These are phyloP conservation scores for Coremacera marginata DNA, from an alignment of 2,888 invertebrate species.

Conservation along the genomic window DNA sequence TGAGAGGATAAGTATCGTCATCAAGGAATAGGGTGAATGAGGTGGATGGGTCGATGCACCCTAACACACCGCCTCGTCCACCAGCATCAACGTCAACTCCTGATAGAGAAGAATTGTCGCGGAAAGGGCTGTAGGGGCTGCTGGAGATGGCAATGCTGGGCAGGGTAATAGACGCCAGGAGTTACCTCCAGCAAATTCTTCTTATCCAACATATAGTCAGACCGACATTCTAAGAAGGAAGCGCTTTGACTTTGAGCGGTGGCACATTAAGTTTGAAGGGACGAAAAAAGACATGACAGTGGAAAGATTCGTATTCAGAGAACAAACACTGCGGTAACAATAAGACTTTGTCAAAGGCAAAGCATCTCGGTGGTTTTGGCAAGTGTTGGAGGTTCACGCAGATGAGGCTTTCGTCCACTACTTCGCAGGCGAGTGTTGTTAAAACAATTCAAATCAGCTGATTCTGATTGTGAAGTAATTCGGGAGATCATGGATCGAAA, in stretches of 20 bases:
- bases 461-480: slow-evolving; percentile 34
- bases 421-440: slow-evolving; percentile 20
- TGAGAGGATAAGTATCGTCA: too few species aligned
- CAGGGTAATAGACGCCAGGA: too few species aligned
- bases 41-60: too few species aligned
- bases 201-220: background rate
- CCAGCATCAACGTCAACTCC: too few species aligned
- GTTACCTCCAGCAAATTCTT: too few species aligned
- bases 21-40: too few species aligned
- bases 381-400: slow-evolving; percentile 28
- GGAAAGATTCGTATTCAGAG: slow-evolving; percentile 32
- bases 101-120: too few species aligned
- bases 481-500: slow-evolving; percentile 29
- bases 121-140: too few species aligned
- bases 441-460: slow-evolving; percentile 9
- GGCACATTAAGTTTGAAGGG: slow-evolving; percentile 12
- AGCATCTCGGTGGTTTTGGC: slow-evolving; percentile 37
- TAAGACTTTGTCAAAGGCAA: slow-evolving; percentile 23
- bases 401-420: slow-evolving; percentile 21
- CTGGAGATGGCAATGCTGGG: too few species aligned
- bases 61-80: too few species aligned
- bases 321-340: slow-evolving; percentile 28
- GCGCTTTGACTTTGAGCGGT: background rate
- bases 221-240: background rate
- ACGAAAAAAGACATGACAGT: slow-evolving; percentile 12